These are phyloP conservation scores for Chironomus tentans DNA, from an alignment of 2,888 invertebrate species.

Conservation along the genomic window DNA sequence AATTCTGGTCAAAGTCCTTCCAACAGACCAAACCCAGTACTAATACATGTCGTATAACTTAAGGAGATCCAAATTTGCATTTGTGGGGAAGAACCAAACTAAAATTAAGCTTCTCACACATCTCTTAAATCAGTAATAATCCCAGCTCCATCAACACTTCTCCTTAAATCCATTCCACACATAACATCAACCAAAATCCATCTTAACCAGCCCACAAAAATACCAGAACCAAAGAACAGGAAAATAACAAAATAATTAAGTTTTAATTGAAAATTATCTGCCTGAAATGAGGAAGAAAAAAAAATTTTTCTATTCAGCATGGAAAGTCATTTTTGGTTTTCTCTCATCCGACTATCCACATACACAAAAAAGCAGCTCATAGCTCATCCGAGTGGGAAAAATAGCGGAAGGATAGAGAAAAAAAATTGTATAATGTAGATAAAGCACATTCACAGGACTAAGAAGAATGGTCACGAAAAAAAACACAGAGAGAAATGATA, in stretches of 20 bases:
- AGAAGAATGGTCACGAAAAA: slow-evolving; percentile 1
- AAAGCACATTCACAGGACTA: too few species aligned
- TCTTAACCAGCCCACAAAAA: background rate
- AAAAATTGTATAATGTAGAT: background rate
- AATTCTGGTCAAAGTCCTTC: too few species aligned
- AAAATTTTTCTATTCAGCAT: background rate
- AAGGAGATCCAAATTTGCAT: too few species aligned
- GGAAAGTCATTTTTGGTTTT: slow-evolving; percentile 3
- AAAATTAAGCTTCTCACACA: too few species aligned
- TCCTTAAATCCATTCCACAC: background rate
- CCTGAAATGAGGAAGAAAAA: background rate
- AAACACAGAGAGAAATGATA: background rate
- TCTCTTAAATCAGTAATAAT: too few species aligned
- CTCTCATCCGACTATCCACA: background rate
- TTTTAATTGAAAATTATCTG: slow-evolving; percentile 25
- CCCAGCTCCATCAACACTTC: background rate
- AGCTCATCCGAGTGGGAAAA: background rate
- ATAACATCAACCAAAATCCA: background rate
- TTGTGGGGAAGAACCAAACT: too few species aligned
- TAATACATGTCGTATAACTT: too few species aligned
- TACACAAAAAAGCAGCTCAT: background rate
- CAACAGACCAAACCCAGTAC: too few species aligned
- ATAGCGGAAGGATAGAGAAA: background rate
- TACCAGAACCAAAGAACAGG: background rate
- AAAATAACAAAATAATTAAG: slow-evolving; percentile 19